phyloP scores from a whole-genome alignment of 37 sponge, comb jelly and placozoan species.

The Spongilla lacustris region DNA sequence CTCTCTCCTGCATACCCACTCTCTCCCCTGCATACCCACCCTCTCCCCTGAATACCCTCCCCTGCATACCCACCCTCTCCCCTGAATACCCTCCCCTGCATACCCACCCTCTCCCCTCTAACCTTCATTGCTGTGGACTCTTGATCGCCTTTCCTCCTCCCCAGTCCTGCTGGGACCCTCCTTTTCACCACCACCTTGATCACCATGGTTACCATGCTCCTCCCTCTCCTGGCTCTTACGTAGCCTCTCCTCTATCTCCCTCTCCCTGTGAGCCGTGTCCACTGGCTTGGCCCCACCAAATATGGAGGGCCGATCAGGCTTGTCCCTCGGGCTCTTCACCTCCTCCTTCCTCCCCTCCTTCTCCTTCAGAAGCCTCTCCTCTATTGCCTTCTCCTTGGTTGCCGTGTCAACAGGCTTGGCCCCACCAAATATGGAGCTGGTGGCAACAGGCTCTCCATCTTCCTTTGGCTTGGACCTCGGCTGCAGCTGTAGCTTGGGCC shows the following conservation, averaged over 20 bases:
- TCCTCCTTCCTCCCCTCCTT: constrained; percentile 40
- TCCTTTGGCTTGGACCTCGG: constrained; percentile 63
- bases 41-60: not conserved
- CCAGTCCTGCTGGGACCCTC: not conserved
- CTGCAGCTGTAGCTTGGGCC: constrained; percentile 59
- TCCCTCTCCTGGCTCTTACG: constrained; percentile 6
- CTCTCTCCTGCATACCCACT: not conserved
- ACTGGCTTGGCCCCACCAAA: constrained; percentile 89
- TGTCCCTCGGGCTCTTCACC: constrained; percentile 9
- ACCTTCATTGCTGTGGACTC: not conserved
- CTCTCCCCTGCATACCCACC: not conserved
- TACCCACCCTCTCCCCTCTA: not conserved
- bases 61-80: not conserved
- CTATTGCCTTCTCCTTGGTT: constrained; percentile 77
- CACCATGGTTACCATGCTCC: not conserved
- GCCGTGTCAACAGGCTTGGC: constrained; percentile 96
- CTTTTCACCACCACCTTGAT: not conserved
- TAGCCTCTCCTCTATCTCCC: constrained; percentile 54
- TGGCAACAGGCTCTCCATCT: not conserved
- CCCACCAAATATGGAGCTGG: constrained; percentile 84
- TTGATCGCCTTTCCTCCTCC: not conserved
- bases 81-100: not conserved
- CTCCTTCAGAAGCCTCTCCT: constrained; percentile 56
- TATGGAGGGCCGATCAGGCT: constrained; percentile 5
- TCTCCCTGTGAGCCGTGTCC: constrained; percentile 62